phyloP scores from a whole-genome alignment of 2,113 vertebrate species.

The Anguilla japonica region DNA sequence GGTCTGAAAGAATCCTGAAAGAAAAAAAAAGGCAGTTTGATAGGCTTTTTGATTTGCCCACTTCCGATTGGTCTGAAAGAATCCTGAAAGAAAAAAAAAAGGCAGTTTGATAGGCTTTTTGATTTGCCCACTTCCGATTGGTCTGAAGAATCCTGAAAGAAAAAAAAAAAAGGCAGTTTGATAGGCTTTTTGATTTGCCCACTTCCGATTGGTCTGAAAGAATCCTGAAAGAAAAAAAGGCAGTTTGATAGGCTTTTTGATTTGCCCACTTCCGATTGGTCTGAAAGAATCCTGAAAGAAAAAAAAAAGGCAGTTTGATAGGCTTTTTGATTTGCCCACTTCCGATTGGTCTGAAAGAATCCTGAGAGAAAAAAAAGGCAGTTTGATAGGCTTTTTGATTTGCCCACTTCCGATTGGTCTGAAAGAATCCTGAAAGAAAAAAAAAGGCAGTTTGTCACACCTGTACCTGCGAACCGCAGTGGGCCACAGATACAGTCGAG shows the following conservation, averaged over 20 bases:
- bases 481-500: not conserved
- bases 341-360: constrained; percentile 73
- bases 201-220: constrained; percentile 72
- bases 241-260: constrained; percentile 55
- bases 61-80: constrained; percentile 72
- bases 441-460: not conserved
- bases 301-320: no score
- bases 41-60: constrained; percentile 65
- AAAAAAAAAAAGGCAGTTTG: no score
- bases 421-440: constrained; percentile 73
- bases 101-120: constrained; percentile 52
- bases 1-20: constrained; percentile 78
- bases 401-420: constrained; percentile 70
- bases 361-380: constrained; percentile 62
- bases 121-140: constrained; percentile 67
- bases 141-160: constrained; percentile 76
- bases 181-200: constrained; percentile 67
- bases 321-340: constrained; percentile 67
- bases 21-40: no score
- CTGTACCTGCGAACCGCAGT: not conserved
- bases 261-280: constrained; percentile 68
- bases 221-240: constrained; percentile 67
- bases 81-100: constrained; percentile 66
- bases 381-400: constrained; percentile 59
- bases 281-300: constrained; percentile 75